Conservation (phyloP, 2,113 vertebrate species). For the Tragelaphus imberbis region DNA sequence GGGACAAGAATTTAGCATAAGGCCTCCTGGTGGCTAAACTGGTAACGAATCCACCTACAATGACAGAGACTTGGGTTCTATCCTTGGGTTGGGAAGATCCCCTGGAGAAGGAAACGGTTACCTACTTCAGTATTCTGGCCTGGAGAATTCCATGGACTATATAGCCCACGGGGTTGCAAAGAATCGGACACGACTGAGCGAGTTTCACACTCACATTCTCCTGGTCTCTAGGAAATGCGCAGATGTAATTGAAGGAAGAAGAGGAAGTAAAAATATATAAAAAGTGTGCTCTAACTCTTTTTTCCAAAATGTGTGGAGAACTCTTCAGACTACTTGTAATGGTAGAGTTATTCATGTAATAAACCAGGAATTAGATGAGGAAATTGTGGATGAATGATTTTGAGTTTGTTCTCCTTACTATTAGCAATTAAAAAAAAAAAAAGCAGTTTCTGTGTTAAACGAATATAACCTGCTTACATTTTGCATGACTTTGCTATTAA, state of each 20-base stretch:
- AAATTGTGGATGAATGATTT: neutral
- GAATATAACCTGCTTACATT: conserved; percentile 10
- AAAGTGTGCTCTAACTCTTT: neutral
- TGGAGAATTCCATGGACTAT: neutral
- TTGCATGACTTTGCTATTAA: neutral
- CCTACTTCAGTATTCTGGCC: neutral
- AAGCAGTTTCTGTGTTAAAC: neutral
- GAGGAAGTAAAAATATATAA: neutral
- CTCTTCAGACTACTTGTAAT: neutral
- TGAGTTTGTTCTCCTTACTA: neutral
- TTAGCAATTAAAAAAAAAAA: conserved; percentile 1
- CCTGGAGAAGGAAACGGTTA: neutral
- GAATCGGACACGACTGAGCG: neutral
- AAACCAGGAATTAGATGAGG: neutral
- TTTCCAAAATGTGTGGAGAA: neutral
- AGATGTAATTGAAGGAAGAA: neutral
- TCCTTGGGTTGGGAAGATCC: neutral
- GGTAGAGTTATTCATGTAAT: conserved; percentile 11
- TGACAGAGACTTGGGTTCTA: neutral
- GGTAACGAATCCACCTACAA: neutral
- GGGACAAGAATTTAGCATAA: neutral
- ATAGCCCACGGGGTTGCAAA: neutral
- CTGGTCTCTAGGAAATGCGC: neutral
- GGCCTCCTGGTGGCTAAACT: neutral
- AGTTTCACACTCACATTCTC: neutral